Conservation (phyloP, 2,797 vertebrate genomes). For the Danio kyathit region DNA sequence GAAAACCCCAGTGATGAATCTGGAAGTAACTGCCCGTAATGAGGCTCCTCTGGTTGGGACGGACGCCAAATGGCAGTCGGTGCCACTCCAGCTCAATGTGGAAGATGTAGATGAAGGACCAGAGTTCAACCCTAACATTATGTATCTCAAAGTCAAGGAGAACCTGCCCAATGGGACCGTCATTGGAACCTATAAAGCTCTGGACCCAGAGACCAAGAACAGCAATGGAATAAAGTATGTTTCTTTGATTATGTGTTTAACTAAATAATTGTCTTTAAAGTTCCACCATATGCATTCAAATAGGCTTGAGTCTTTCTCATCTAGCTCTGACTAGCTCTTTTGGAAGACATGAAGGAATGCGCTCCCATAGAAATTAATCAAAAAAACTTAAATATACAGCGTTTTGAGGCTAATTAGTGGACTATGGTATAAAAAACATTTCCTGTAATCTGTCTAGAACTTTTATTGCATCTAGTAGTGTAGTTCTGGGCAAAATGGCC, state of each 20-base stretch:
- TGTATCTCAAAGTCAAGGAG: conserved; percentile 78
- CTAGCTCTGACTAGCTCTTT: background rate
- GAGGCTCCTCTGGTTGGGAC: conserved; percentile 76
- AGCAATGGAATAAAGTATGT: conserved; percentile 79
- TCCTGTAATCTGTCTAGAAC: background rate
- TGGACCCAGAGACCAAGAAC: conserved; percentile 81
- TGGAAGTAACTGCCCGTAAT: conserved; percentile 81
- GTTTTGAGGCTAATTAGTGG: background rate
- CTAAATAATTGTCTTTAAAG: background rate
- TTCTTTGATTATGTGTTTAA: background rate
- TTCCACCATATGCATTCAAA: background rate
- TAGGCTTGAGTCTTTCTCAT: background rate
- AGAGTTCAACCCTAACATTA: conserved; percentile 74
- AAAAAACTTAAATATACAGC: background rate
- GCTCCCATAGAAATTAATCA: background rate
- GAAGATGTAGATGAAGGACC: conserved; percentile 85
- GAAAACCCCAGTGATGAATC: conserved; percentile 61
- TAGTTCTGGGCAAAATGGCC: too few species aligned
- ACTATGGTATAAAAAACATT: too few species aligned
- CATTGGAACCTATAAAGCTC: conserved; percentile 77
- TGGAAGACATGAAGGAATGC: background rate
- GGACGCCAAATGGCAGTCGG: conserved; percentile 66
- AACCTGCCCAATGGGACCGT: conserved; percentile 72
- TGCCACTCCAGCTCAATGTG: conserved; percentile 77
- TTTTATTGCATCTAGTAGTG: background rate